Evolutionary conservation across 2,797 vertebrate species (phyloP), one percentile per base, ranked within the genome.

Genomic region (Rhinatrema bivittatum): DNA sequence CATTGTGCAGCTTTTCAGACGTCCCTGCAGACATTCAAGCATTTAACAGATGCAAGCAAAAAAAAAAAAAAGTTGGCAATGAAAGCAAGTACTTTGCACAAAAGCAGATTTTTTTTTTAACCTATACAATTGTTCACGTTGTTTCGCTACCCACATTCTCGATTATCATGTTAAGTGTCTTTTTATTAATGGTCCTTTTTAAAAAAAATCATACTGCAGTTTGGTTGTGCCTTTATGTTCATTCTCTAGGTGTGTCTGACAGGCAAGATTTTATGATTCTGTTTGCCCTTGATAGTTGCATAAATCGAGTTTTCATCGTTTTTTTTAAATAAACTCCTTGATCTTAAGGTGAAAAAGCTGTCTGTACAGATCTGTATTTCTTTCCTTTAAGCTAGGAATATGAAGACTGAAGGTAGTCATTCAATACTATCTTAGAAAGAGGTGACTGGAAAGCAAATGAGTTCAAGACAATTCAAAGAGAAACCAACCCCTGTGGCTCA

Each of bases 1-100:
- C 76, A 68, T 74, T 71, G 73, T 73, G 70, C 64, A 72, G 69
- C 54, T 74, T 72, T 78, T 73, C 69, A 71, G 62, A 64, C 2
- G 44, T 72, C 70, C 62, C 74, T 58, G 30, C 57, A 79, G 73
- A 68, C 66, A 71, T 72, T 61, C 51, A 53, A 74, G 61, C 38
- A 40, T 71, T 77, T 73, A 65, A 68, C 60, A 68, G 71, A 75
- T 58, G 70, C 37, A 16, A 60, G 56, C 25, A 53, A 60, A 61
- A 63, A 68, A 56, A 64, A 46, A 28, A 65, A 33, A 46, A 39
- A 40, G 10, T 24, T 18, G 16, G 36, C 11, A 28, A 9, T 6
- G 14, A 2, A 10, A 10, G 34, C 25, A 19, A 32, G 38, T 16
- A 16, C 16, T 32, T 7, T 16, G 20, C 5, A 32, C n/a, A n/a